Conservation (phyloP, 2,113 vertebrate species). For the Equus quagga region DNA sequence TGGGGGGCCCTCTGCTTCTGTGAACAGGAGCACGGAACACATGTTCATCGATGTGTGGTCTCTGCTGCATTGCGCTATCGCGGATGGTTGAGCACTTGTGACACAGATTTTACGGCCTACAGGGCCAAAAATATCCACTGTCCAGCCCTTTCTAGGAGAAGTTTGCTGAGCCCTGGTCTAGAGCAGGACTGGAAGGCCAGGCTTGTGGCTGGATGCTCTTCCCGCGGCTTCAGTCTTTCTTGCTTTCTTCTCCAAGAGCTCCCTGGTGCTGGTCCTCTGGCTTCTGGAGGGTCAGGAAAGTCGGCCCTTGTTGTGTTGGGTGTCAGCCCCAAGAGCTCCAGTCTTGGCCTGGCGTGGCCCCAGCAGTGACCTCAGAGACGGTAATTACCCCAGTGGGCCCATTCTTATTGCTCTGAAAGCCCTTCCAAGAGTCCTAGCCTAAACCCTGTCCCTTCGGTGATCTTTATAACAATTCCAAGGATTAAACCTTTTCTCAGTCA, state of each 20-base stretch:
- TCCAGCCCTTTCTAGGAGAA: background rate
- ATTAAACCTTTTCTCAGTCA: background rate
- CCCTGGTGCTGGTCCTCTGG: background rate
- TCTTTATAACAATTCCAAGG: conserved; percentile 3
- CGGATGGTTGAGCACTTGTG: background rate
- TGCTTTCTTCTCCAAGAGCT: background rate
- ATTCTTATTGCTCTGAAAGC: background rate
- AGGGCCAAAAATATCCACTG: background rate
- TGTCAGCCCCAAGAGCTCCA: background rate
- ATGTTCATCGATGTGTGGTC: rapidly evolving
- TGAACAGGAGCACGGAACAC: background rate
- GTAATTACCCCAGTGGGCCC: background rate
- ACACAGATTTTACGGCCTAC: background rate
- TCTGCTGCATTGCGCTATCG: background rate
- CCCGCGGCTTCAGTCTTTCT: background rate
- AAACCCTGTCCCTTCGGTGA: background rate
- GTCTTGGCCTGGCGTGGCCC: background rate
- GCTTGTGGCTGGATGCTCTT: background rate
- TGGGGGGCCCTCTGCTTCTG: background rate
- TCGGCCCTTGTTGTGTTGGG: background rate
- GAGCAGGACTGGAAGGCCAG: background rate
- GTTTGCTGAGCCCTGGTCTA: background rate
- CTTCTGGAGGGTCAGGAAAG: background rate
- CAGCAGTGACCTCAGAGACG: background rate
- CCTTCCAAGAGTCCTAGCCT: background rate